A percentile compares a stretch with the other conserved stretches of the same genome.
phyloP scores from a whole-genome alignment of 1,140 invertebrate genomes.

The Oryzaephilus surinamensis region DNA sequence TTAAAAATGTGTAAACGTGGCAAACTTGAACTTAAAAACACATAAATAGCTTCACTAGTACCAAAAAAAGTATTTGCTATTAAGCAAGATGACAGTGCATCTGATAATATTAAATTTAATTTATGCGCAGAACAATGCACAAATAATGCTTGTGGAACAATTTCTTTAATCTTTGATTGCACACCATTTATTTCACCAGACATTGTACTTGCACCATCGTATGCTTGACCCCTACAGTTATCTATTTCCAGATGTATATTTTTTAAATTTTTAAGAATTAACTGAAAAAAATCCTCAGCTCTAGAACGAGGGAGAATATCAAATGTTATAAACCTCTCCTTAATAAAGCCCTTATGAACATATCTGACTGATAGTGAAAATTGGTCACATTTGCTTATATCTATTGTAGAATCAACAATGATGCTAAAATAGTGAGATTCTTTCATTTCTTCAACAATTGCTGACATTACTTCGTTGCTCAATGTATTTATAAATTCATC shows the following conservation, averaged over 20 bases:
- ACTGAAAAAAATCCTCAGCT: constrained; percentile 10
- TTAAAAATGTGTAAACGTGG: no score
- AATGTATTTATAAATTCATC: no score
- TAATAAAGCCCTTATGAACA: constrained; percentile 4
- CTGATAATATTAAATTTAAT: constrained; percentile 27
- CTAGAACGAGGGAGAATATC: constrained; percentile 13
- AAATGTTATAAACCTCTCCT: constrained; percentile 20
- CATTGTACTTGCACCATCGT: constrained; percentile 27
- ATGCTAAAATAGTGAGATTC: no score
- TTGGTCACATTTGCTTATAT: no score
- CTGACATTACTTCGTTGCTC: no score
- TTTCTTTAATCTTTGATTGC: constrained; percentile 21
- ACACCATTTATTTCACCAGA: constrained; percentile 23
- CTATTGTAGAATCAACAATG: no score
- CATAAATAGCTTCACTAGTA: no score
- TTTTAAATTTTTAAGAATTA: constrained; percentile 8
- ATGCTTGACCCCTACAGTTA: constrained; percentile 24
- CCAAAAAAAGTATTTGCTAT: no score
- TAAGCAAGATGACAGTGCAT: no score
- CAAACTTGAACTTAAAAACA: no score
- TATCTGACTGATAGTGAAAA: no score
- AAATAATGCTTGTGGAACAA: constrained; percentile 24
- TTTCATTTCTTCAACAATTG: no score
- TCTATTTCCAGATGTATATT: constrained; percentile 8
- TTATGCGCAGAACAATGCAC: constrained; percentile 30